phyloP scores from a whole-genome alignment of 2,888 invertebrate species.

The Platerodrilus igneus region DNA sequence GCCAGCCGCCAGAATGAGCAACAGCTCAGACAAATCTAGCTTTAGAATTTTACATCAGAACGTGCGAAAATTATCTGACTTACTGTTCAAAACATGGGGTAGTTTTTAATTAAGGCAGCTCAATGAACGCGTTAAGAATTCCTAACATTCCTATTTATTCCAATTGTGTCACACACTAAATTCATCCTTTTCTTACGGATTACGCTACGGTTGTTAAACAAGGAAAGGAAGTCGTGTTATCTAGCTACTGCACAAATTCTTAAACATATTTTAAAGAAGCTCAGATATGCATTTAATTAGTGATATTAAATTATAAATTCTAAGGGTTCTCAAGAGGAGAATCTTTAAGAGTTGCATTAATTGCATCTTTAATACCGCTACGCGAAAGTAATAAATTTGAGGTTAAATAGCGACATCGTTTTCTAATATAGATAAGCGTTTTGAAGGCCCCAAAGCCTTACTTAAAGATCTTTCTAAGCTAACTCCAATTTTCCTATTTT shows the following conservation, averaged over 20 bases:
- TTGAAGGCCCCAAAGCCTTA: too few species aligned
- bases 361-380: too few species aligned
- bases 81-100: constrained; percentile 32
- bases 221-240: constrained; percentile 3
- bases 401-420: too few species aligned
- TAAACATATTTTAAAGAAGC: constrained; percentile 30
- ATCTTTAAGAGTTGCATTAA: too few species aligned
- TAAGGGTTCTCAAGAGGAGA: constrained; percentile 33
- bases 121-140: constrained; percentile 48
- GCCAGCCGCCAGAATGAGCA: constrained; percentile 41
- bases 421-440: too few species aligned
- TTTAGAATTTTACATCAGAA: constrained; percentile 8
- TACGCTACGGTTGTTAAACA: constrained; percentile 1
- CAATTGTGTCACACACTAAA: constrained; percentile 22
- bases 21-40: constrained; percentile 30
- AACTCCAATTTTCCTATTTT: too few species aligned
- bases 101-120: constrained; percentile 50
- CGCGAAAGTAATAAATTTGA: too few species aligned
- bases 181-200: constrained; percentile 13
- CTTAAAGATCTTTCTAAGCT: too few species aligned
- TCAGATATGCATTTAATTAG: constrained; percentile 47
- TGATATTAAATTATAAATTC: constrained; percentile 47
- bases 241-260: background rate
- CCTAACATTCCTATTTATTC: constrained; percentile 41
- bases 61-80: constrained; percentile 25